Base-by-base conservation (phyloP, 2,113 vertebrate species). In the Psilopogon haemacephalus region DNA sequence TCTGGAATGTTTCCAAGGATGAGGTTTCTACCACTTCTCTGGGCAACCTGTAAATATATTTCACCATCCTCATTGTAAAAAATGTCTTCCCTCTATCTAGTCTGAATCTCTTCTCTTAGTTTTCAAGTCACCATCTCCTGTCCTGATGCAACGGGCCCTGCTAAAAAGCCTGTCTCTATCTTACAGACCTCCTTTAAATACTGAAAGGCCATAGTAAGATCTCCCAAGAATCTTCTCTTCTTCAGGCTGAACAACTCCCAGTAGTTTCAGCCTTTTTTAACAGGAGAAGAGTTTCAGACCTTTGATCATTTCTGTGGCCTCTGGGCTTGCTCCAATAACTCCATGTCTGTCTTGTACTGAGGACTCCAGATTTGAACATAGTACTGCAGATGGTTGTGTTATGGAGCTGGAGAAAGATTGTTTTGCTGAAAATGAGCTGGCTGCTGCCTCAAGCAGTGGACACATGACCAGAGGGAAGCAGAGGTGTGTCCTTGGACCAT, bases 381-480 rank as follows among this genome's bases (percentile, higher is more conserved):
- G 11, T 27, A 17, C 37, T 63, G 15, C 60, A 38, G 9, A 26
- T 40, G 60, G 24, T 8, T 8, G 15, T 6, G 21, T 48, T 37
- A 3, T 1, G 5, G 35, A 50, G 16, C 12, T 44, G 32, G 19
- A 50, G 35, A 32, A 46, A 38, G 37, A 4, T 21, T 2, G n/a
- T 12, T 71, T 33, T 55, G 52, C 23, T 77, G 44, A 24, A 33
- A 46, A 8, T 3, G 13, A 56, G 32, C 14, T 52, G 4, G 10
- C 9, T 42, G 12, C 62, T 68, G 27, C 28, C 40, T 35, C 15
- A 7, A 6, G 37, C 12, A 24, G 12, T 38, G 28, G 23, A 7
- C 5, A 1, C 6, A 11, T 32, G 32, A 32, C 7, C 10, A 5
- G 0, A n/a, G 33, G 50, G 37, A 42, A 48, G 59, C 23, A 19